Percentiles rank a stretch among this genome's conserved stretches.
These are phyloP conservation scores for Xerus inauris DNA, from an alignment of 2,113 vertebrate genomes.

Conservation along the genomic window DNA sequence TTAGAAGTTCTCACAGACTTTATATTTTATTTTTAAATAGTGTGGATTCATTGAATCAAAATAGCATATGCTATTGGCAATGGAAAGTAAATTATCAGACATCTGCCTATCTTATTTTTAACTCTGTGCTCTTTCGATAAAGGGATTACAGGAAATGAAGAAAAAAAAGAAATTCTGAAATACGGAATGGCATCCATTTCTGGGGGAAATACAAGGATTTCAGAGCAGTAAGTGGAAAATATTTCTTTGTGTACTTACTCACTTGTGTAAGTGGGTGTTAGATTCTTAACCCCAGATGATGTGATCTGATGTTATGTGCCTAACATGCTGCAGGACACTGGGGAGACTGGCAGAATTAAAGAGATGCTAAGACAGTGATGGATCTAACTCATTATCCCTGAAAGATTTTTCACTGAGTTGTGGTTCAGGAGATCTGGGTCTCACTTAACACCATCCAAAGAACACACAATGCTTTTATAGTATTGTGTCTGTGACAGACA, in stretches of 20 bases:
- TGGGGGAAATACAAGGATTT: not conserved
- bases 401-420: not conserved
- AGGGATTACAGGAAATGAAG: not conserved
- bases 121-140: not conserved
- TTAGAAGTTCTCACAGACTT: slow-evolving; percentile 36
- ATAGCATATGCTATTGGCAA: not conserved
- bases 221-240: not conserved
- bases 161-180: not conserved
- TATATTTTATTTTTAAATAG: slow-evolving; percentile 64
- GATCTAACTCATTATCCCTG: not conserved
- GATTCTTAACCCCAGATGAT: not conserved
- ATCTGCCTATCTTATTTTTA: slow-evolving; percentile 9
- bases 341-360: not conserved
- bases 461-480: not conserved
- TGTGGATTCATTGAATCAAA: slow-evolving; percentile 42
- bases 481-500: not conserved
- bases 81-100: slow-evolving; percentile 1
- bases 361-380: not conserved
- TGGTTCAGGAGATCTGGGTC: not conserved
- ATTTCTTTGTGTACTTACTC: not conserved
- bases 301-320: not conserved
- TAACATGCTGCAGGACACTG: not conserved
- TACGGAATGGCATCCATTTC: not conserved
- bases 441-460: not conserved
- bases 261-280: not conserved